Conservation (phyloP, 2,888 invertebrate genomes). For the Tuta absoluta region DNA sequence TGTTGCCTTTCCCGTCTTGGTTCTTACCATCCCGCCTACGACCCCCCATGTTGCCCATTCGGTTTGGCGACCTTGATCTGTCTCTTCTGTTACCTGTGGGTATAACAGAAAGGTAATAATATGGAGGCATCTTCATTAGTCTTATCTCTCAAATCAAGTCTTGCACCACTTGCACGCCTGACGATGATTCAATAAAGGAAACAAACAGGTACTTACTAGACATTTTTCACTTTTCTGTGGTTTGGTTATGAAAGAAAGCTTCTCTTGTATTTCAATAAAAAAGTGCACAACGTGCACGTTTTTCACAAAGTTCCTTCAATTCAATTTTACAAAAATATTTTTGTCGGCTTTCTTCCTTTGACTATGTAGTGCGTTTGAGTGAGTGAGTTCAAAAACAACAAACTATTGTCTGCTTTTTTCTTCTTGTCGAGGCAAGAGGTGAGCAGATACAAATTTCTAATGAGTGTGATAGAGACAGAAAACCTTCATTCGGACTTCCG, state of each 20-base stretch:
- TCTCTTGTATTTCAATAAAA: too few species aligned
- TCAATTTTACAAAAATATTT: too few species aligned
- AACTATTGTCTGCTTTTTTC: too few species aligned
- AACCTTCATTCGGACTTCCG: not conserved
- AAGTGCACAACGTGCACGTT: too few species aligned
- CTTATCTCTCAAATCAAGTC: too few species aligned
- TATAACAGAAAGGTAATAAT: not conserved
- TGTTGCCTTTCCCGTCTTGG: constrained; percentile 15
- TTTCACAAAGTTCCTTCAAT: too few species aligned
- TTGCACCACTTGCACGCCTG: not conserved
- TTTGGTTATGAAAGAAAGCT: too few species aligned
- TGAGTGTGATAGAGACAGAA: not conserved
- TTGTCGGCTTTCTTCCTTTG: too few species aligned
- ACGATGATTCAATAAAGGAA: not conserved
- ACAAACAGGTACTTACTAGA: not conserved
- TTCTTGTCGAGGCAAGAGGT: too few species aligned
- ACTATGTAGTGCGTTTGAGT: too few species aligned
- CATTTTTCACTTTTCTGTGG: not conserved
- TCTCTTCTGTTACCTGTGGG: constrained; percentile 41
- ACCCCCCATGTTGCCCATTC: constrained; percentile 51
- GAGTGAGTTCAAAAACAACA: too few species aligned
- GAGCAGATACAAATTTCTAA: not conserved
- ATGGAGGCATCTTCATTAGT: too few species aligned
- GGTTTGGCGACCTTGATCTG: constrained; percentile 65
- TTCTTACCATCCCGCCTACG: constrained; percentile 53